These are phyloP conservation scores for Halichoerus grypus DNA, from an alignment of 2,113 vertebrate species.

Conservation along the genomic window DNA sequence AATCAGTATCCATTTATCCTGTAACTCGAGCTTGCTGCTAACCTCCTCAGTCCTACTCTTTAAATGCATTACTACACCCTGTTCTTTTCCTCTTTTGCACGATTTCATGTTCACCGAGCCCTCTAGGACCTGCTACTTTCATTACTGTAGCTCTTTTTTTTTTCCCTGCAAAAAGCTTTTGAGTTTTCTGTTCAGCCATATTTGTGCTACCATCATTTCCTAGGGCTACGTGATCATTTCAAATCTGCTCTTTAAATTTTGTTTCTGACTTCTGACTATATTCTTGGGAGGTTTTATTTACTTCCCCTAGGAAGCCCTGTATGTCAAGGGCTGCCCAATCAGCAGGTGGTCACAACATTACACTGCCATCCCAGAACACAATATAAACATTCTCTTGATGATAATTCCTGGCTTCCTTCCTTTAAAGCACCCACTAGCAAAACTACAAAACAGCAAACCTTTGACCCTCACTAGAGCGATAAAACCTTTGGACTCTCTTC, in stretches of 20 bases:
- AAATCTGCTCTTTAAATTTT: background rate
- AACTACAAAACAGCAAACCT: background rate
- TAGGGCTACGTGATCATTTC: background rate
- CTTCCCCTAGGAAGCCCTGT: background rate
- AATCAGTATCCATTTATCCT: background rate
- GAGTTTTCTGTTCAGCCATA: background rate
- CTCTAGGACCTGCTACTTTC: background rate
- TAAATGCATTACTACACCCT: background rate
- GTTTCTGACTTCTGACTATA: background rate
- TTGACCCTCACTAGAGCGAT: background rate
- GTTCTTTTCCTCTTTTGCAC: background rate
- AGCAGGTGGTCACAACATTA: background rate
- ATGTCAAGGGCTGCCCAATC: background rate
- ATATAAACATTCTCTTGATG: background rate
- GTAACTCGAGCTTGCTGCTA: background rate
- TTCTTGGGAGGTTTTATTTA: background rate
- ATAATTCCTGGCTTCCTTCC: background rate
- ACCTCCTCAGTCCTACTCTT: background rate
- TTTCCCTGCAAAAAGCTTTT: background rate
- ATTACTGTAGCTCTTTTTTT: background rate
- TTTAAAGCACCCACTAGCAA: background rate
- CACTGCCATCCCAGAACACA: background rate
- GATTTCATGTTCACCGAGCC: background rate
- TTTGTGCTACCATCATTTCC: background rate
- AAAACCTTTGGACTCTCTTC: background rate